Base-by-base conservation (phyloP, 2,113 vertebrate species). In the Bubalus kerabau region DNA sequence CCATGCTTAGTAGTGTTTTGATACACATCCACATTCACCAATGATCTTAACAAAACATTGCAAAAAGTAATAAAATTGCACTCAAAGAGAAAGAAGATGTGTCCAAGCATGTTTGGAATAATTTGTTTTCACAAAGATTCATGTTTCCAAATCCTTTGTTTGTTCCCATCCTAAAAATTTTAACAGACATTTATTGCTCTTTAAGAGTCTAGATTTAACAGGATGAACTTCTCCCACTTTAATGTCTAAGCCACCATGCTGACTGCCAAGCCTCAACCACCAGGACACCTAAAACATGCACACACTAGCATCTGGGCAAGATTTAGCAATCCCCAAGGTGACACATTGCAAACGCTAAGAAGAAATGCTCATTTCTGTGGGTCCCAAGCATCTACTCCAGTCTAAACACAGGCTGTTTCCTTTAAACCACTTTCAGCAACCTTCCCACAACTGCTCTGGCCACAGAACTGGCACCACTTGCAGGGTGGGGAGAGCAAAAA, bases 361-460 rank as follows among this genome's bases (percentile, higher is more conserved):
- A 97, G 91, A 97, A 92, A 91, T 4, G 12, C 57, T 96, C 96
- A 89, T 96, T 92, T 97, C 94, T 91, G 94, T 97, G 96, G 95
- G 91, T 93, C 97, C 97, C 87, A 91, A 80, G 48, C 71, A 83
- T 81, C 81, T 89, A 94, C 94, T 97, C 84, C 62, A 96, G 96
- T 97, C 97, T 97, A 98, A 98, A 98, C 96, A 97, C 94, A 96
- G 97, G 71, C 98, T 97, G 96, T 95, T 92, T 96, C 83, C 60
- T 95, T 95, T 87, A 96, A 97, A 90, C 93, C 90, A 83, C 76
- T 46, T 91, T 96, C 97, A 95, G 60, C 86, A 97, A 91, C 96
- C 93, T 94, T 80, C 94, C 86, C 91, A 96, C 90, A 94, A 92
- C 83, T 85, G 83, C 32, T 95, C 59, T 96, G 90, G 91, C 94